Evolutionary conservation across 2,888 invertebrate genomes (phyloP).

Genomic region (Leucoma salicis): DNA sequence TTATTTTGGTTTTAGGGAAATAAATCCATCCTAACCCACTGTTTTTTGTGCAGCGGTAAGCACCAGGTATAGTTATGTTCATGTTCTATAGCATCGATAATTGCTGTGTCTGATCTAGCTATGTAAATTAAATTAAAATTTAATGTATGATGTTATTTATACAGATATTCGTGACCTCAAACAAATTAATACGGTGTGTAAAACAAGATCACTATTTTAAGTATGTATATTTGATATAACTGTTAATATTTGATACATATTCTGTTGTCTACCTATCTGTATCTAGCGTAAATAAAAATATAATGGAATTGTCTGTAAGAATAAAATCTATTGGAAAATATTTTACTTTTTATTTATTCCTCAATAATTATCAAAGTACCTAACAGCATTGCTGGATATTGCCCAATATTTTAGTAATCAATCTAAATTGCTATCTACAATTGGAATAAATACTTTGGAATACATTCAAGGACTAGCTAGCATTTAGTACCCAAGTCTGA

Average conservation of each 20-base stretch:
- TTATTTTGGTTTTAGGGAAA: too few relatives aligned
- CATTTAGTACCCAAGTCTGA: too few relatives aligned
- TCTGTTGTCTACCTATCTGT: constrained; percentile 66
- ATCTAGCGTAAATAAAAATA: constrained; percentile 68
- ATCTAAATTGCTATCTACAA: too few relatives aligned
- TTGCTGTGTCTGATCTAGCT: too few relatives aligned
- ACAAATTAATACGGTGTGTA: constrained; percentile 18
- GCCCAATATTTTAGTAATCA: too few relatives aligned
- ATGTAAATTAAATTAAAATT: background rate
- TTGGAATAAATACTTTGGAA: too few relatives aligned
- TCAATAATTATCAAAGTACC: background rate
- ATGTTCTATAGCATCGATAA: too few relatives aligned
- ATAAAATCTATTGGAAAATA: constrained; percentile 74
- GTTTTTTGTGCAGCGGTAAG: too few relatives aligned
- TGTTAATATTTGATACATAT: constrained; percentile 68
- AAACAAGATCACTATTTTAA: constrained; percentile 42
- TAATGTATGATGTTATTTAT: background rate
- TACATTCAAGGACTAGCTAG: too few relatives aligned
- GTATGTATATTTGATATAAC: constrained; percentile 61
- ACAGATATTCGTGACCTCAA: constrained; percentile 26
- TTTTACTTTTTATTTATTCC: constrained; percentile 9
- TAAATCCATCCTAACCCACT: too few relatives aligned
- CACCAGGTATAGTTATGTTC: too few relatives aligned
- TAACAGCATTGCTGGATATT: too few relatives aligned
- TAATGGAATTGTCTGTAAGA: constrained; percentile 82